These are phyloP conservation scores for Theonella swinhoei DNA, from an alignment of 37 sponge, comb jelly and placozoan genomes.

Conservation along the genomic window DNA sequence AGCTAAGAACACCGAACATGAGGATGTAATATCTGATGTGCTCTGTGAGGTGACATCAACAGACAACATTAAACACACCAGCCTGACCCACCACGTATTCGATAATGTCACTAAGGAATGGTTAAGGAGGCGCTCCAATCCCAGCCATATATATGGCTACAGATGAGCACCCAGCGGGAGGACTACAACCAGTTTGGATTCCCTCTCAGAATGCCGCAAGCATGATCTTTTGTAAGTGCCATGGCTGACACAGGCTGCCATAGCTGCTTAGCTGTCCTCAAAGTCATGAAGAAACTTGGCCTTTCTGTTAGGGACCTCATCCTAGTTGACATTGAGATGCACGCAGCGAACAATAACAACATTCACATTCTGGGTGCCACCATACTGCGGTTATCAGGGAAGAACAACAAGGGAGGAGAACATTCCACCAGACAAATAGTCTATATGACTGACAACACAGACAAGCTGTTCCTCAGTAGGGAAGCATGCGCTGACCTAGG, in stretches of 20 bases:
- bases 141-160: constrained; percentile 37
- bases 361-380: constrained; percentile 43
- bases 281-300: constrained; percentile 39
- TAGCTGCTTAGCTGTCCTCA: constrained; percentile 45
- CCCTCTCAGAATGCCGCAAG: constrained; percentile 7
- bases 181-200: constrained; percentile 50
- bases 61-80: background rate
- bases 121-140: constrained; percentile 28
- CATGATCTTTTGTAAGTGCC: constrained; percentile 32
- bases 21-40: constrained; percentile 17
- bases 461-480: constrained; percentile 52
- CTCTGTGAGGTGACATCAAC: constrained; percentile 17
- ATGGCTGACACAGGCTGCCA: constrained; percentile 57
- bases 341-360: constrained; percentile 47
- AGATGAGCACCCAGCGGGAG: constrained; percentile 14
- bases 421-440: constrained; percentile 43
- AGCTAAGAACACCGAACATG: background rate
- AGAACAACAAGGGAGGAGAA: constrained; percentile 4
- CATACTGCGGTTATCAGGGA: constrained; percentile 50
- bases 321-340: constrained; percentile 44
- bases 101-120: constrained; percentile 26
- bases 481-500: constrained; percentile 51
- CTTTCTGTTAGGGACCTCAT: constrained; percentile 39
- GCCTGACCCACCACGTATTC: constrained; percentile 21
- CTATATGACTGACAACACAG: constrained; percentile 40